Base-by-base conservation (phyloP, 2,797 vertebrate species). In the Paratrypauchen microcephalus region DNA sequence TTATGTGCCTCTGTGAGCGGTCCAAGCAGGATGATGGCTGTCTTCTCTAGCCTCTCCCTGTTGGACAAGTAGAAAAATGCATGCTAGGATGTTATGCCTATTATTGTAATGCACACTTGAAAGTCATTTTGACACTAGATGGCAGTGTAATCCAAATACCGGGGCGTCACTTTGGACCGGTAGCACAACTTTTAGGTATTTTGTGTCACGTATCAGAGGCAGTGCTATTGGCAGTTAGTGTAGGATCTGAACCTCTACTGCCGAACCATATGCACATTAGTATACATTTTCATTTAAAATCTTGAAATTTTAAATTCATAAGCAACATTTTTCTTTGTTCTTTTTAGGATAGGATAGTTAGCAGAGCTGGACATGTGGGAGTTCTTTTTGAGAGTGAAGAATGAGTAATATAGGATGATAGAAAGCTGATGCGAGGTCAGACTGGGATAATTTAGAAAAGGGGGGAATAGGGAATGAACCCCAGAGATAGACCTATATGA, bases 101-200 rank as follows among this genome's bases (percentile, higher is more conserved):
- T 55, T 55, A 7, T 55, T 32, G 61, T 63, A 1, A 56, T 59
- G 50, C 23, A 32, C 45, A 24, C 24, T 68, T 48, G 68, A 68
- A 28, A 41, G 30, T 73, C 13, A 41, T 18, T 24, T 66, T 69
- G 66, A 50, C 87, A 87, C 84, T 83, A 91, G 91, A 80, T 91
- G 91, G 91, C 91, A 89, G 86, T 84, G 70, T 83, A 54, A 77
- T 64, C 30, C 30, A 66, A 54, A 32, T 56, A 66, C 65, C 55
- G 12, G 13, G 65, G 65, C 39, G 21, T 23, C 50, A 55, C 30
- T 66, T 66, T 36, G 48, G 19, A 36, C 50, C 18, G 54, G 54
- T 66, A 36, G 19, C 50, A 54, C 11, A 26, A 65, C 64, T 30
- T 15, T 60, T 12, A 15, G 6, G 36, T 6, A 15, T 64, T 64